These are phyloP conservation scores for Boleophthalmus pectinirostris DNA, from an alignment of 2,113 vertebrate genomes.

Conservation along the genomic window DNA sequence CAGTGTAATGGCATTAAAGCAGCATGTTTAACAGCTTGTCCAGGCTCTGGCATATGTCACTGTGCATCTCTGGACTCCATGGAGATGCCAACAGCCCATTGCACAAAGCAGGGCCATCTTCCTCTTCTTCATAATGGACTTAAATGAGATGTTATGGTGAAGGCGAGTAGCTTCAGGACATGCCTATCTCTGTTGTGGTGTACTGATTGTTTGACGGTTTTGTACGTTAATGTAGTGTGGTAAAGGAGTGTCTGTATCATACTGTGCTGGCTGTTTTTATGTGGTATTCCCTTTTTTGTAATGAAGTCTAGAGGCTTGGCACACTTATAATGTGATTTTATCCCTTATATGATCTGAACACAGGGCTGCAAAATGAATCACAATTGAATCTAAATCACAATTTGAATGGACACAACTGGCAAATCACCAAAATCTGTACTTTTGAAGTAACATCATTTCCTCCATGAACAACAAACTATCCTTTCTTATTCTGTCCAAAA, in stretches of 20 bases:
- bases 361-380: too few relatives aligned
- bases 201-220: not conserved
- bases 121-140: conserved; percentile 21
- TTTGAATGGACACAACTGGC: too few relatives aligned
- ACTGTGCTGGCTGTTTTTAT: not conserved
- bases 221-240: not conserved
- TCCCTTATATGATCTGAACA: too few relatives aligned
- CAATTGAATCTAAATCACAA: too few relatives aligned
- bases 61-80: conserved; percentile 18
- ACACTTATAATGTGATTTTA: too few relatives aligned
- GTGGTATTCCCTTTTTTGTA: not conserved
- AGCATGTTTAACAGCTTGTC: conserved; percentile 37
- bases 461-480: too few relatives aligned
- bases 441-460: too few relatives aligned
- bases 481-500: too few relatives aligned
- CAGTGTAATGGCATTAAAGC: conserved; percentile 33
- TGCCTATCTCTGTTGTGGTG: not conserved
- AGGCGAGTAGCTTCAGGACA: conserved; percentile 12
- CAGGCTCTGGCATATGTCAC: conserved; percentile 22
- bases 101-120: conserved; percentile 10
- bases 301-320: not conserved
- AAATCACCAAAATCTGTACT: too few relatives aligned
- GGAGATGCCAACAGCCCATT: conserved; percentile 19
- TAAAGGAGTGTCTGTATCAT: not conserved
- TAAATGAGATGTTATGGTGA: conserved; percentile 22